Percentiles rank a stretch among this genome's conserved stretches.
These are phyloP conservation scores for Pyrochroa serraticornis DNA, from an alignment of 2,888 invertebrate species.

Conservation along the genomic window DNA sequence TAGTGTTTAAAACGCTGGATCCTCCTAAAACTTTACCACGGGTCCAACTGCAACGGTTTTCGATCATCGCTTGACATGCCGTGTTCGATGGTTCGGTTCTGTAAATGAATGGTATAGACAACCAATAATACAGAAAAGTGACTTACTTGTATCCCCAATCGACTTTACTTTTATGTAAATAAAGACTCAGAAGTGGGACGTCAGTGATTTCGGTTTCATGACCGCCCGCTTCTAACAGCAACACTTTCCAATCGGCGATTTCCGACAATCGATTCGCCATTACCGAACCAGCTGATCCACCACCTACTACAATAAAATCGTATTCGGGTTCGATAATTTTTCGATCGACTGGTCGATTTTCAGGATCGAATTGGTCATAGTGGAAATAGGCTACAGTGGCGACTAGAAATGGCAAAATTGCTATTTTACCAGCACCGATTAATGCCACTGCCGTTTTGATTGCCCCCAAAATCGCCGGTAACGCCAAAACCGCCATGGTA, in stretches of 20 bases:
- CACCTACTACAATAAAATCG: conserved; percentile 84
- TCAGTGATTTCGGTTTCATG: conserved; percentile 87
- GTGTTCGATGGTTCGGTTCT: conserved; percentile 83
- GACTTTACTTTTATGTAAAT: conserved; percentile 86
- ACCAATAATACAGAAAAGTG: neutral
- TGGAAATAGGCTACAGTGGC: conserved; percentile 81
- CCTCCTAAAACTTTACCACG: conserved; percentile 89
- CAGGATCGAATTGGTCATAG: conserved; percentile 85
- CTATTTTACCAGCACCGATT: conserved; percentile 73
- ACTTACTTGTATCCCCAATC: conserved; percentile 88
- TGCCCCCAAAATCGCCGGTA: conserved; percentile 66
- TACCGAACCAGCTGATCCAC: conserved; percentile 85
- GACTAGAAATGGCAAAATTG: conserved; percentile 76
- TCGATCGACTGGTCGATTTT: conserved; percentile 73
- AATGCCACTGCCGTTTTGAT: conserved; percentile 74
- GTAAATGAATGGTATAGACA: too few species aligned
- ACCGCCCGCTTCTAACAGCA: conserved; percentile 84
- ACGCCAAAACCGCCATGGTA: conserved; percentile 42
- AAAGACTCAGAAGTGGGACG: conserved; percentile 84
- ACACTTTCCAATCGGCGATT: conserved; percentile 76
- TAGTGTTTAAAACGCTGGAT: conserved; percentile 85
- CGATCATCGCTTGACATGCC: conserved; percentile 86
- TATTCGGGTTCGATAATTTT: conserved; percentile 69
- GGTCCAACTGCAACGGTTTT: conserved; percentile 86
- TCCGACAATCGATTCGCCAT: conserved; percentile 82